Conservation (phyloP, 2,113 vertebrate genomes). For the Proterorhinus semilunaris region DNA sequence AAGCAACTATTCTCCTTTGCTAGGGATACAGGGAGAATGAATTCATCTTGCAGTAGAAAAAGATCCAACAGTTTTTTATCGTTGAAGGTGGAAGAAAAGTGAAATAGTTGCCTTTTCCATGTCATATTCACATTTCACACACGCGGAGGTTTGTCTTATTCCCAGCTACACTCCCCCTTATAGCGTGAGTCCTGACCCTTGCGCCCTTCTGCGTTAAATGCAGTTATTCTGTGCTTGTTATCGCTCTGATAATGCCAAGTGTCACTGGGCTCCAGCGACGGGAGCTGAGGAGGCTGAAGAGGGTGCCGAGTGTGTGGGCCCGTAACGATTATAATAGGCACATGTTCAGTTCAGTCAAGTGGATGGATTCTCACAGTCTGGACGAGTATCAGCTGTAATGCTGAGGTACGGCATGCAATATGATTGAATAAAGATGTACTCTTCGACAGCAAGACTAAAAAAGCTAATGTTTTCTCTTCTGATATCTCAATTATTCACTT, state of each 20-base stretch:
- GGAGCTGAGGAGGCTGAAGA: conserved; percentile 15
- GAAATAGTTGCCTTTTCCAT: too few species aligned
- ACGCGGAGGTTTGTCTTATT: not conserved
- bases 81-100: too few species aligned
- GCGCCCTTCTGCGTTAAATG: conserved; percentile 18
- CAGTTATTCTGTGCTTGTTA: conserved; percentile 46
- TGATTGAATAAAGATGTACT: too few species aligned
- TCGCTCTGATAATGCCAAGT: conserved; percentile 40
- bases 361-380: conserved; percentile 31
- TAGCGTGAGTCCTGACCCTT: conserved; percentile 44
- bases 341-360: conserved; percentile 32
- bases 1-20: too few species aligned
- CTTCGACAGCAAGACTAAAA: too few species aligned
- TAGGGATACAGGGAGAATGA: too few species aligned
- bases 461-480: too few species aligned
- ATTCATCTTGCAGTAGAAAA: too few species aligned
- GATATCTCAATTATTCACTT: too few species aligned
- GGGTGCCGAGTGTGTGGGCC: conserved; percentile 39
- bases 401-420: not conserved
- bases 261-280: conserved; percentile 34
- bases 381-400: conserved; percentile 14
- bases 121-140: not conserved
- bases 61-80: too few species aligned
- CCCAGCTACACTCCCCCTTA: not conserved
- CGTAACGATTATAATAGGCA: conserved; percentile 22